Conservation (phyloP, 2,113 vertebrate species). For the Bothrops jararaca region DNA sequence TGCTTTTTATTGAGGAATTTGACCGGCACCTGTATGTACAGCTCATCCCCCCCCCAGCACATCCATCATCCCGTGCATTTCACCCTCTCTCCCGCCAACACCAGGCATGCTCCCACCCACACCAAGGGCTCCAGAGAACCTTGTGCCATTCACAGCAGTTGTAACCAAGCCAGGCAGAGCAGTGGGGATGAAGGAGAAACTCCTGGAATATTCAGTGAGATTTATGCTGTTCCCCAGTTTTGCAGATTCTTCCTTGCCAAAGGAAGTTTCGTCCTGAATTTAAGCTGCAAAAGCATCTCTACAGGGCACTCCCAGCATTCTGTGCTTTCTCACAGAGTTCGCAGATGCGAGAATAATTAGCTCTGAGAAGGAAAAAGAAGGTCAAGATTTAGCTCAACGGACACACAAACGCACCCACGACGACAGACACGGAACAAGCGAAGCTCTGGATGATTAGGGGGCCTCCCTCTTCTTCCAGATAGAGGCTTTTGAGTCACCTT, state of each 20-base stretch:
- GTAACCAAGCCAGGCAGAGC: not conserved
- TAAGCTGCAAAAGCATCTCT: not conserved
- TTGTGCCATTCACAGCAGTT: not conserved
- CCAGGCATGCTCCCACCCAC: not conserved
- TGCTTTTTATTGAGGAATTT: conserved; percentile 5
- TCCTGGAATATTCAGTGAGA: not conserved
- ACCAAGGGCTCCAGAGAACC: not conserved
- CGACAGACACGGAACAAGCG: not conserved
- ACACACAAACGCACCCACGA: not conserved
- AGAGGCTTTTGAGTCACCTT: not conserved
- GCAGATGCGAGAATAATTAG: not conserved
- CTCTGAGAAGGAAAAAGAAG: not conserved
- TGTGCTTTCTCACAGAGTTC: not conserved
- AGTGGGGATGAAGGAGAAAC: not conserved
- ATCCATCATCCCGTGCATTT: too few relatives aligned
- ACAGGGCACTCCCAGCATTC: not conserved
- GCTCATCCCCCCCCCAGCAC: not conserved
- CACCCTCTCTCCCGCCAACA: too few relatives aligned
- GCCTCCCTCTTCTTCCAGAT: not conserved
- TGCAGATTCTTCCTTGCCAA: not conserved
- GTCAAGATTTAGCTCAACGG: not conserved
- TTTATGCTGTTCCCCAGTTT: not conserved
- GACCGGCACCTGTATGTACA: not conserved
- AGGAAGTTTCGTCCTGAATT: not conserved
- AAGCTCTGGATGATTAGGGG: not conserved